Conservation (phyloP, 53 echinoderm and acorn worm genomes). For the Echinarachnius parma region DNA sequence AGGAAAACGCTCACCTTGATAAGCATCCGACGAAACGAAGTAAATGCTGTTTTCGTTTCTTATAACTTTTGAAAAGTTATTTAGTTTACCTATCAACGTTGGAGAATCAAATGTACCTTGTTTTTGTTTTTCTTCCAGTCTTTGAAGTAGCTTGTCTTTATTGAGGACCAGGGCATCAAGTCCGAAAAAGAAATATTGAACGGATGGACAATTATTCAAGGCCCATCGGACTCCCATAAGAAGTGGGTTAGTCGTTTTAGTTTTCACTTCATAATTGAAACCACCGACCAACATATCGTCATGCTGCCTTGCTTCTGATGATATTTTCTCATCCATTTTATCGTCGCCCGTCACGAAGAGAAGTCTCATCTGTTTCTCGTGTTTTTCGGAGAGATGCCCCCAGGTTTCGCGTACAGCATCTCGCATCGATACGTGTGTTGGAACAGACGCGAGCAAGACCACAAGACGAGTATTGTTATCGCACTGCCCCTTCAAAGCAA, state of each 20-base stretch:
- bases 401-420: slow-evolving; percentile 27
- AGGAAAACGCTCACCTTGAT: background rate
- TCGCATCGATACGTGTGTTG: no score
- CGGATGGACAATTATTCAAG: slow-evolving; percentile 3
- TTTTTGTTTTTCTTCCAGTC: slow-evolving; percentile 15
- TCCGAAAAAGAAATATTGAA: slow-evolving; percentile 13
- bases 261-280: slow-evolving; percentile 4
- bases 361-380: background rate
- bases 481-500: no score
- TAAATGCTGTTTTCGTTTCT: background rate
- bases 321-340: no score
- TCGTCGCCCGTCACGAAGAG: slow-evolving; percentile 21
- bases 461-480: no score
- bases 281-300: slow-evolving; percentile 13
- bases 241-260: slow-evolving; percentile 15
- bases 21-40: slow-evolving; percentile 8
- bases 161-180: slow-evolving; percentile 2
- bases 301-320: no score
- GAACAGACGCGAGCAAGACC: no score
- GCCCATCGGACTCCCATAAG: slow-evolving; percentile 12
- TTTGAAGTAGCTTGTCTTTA: background rate
- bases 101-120: slow-evolving; percentile 3
- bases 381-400: background rate
- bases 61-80: background rate
- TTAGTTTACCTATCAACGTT: slow-evolving; percentile 23